A percentile compares a stretch with the other conserved stretches of the same genome.
These are phyloP conservation scores for Bufotes viridis DNA, from an alignment of 2,797 vertebrate species.

Conservation along the genomic window DNA sequence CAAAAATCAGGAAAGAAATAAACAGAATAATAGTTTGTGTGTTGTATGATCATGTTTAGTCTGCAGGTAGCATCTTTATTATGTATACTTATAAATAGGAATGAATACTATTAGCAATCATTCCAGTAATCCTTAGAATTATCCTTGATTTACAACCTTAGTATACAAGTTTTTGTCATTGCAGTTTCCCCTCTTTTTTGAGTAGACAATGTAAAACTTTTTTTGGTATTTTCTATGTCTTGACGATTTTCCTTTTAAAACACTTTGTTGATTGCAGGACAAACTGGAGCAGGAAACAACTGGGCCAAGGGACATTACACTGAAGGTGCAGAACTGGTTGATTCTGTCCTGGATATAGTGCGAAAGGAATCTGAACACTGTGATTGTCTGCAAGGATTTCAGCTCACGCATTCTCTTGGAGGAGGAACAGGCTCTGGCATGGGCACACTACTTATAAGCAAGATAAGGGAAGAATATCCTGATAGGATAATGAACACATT, in stretches of 20 bases:
- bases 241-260: neutral
- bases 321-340: slow-evolving; percentile 92
- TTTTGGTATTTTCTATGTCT: neutral
- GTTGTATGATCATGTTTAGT: neutral
- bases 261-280: slow-evolving; percentile 77
- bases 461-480: slow-evolving; percentile 91
- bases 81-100: neutral
- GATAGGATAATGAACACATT: slow-evolving; percentile 97
- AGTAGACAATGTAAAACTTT: neutral
- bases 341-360: slow-evolving; percentile 88
- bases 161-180: no score
- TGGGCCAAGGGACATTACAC: slow-evolving; percentile 98
- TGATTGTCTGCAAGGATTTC: slow-evolving; percentile 93
- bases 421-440: slow-evolving; percentile 93
- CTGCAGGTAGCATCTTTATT: neutral
- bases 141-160: no score
- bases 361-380: slow-evolving; percentile 92
- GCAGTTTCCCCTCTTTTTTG: neutral
- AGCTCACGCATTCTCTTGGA: slow-evolving; percentile 93
- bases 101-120: neutral
- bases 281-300: slow-evolving; percentile 95
- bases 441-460: slow-evolving; percentile 94
- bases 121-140: neutral
- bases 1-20: neutral
- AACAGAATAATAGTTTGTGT: neutral